Percentiles rank a stretch among this genome's conserved stretches.
phyloP scores from a whole-genome alignment of 92 coral and sea anemone species.

The Epizoanthus fatuus region DNA sequence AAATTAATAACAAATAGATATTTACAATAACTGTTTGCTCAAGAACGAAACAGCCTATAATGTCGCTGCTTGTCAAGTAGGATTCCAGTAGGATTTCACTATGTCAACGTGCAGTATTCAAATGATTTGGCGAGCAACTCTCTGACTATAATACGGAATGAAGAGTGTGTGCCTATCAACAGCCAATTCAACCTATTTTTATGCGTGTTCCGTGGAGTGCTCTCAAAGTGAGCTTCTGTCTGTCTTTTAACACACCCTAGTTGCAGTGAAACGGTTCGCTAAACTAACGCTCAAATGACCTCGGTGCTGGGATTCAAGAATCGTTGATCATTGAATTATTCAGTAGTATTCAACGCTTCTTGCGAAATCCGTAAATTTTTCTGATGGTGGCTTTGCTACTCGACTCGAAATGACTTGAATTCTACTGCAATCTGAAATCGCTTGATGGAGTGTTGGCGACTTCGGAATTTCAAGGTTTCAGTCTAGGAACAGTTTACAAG shows the following conservation, averaged over 20 bases:
- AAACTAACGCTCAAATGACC: constrained; percentile 12
- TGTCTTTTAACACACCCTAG: constrained; percentile 17
- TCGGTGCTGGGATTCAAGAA: neutral
- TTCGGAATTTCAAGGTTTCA: neutral
- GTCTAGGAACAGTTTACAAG: too few species aligned
- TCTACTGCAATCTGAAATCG: neutral
- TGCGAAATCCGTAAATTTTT: constrained; percentile 33
- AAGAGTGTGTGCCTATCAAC: constrained; percentile 10
- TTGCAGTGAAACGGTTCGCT: constrained; percentile 2
- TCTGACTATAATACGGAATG: constrained; percentile 19
- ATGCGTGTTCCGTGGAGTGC: constrained; percentile 1
- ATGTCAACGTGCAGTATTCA: constrained; percentile 83
- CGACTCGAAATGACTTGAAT: constrained; percentile 7
- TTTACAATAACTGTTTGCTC: constrained; percentile 78
- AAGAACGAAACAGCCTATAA: constrained; percentile 74
- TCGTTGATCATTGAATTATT: constrained; percentile 36
- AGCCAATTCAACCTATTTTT: constrained; percentile 24
- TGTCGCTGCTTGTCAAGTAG: constrained; percentile 62
- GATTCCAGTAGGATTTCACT: constrained; percentile 82
- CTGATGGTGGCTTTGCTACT: neutral
- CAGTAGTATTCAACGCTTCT: constrained; percentile 24
- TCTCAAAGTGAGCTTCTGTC: neutral
- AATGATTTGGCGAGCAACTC: constrained; percentile 59
- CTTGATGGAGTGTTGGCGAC: neutral
- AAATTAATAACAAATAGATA: constrained; percentile 81